Base-by-base conservation (phyloP, 2,888 invertebrate genomes). In the Protophormia terraenovae region DNA sequence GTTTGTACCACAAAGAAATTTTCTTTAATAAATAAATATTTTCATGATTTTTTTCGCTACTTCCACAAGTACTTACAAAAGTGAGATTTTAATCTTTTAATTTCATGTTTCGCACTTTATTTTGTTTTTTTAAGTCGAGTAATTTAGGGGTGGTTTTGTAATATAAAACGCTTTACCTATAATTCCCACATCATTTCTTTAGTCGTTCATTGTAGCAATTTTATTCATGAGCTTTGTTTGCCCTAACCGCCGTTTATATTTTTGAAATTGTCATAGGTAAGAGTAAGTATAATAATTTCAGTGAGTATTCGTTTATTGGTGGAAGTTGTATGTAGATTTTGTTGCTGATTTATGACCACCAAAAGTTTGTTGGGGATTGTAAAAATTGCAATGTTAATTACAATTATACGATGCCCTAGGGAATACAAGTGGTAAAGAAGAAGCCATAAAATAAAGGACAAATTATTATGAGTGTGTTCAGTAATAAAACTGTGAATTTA, bases 331-430 rank as follows among this genome's bases (percentile, higher is more conserved):
- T 22, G 58, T 14, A 27, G 16, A 60, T 69, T 73, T 71, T 45
- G 35, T 10, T 35, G 76, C 47, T 84, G 77, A 84, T 84, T 84
- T 81, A 84, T 84, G 73, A 27, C 50, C 62, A 71, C 45, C 53
- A 55, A 12, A 55, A 24, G 24, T 38, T 58, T 66, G 24, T 58
- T 50, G 47, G 75, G 60, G 58, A 76, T 71, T 50, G 2, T 78
- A 72, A 67, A 84, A 76, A 81, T 79, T 82, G 80, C 77, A 60
- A 84, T 83, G 87, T 87, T 87, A 87, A 86, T 87, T 87, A 87
- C 83, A 79, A 84, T 84, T 81, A 53, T 76, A 84, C 72, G 64
- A 76, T 69, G 50, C 81, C 45, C 7, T 14, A 24, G 81, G 84
- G 77, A 62, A 55, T 27, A 35, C 12, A 53, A 53, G 32, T 19